phyloP scores from a whole-genome alignment of 2,113 vertebrate genomes.

The Xiphophorus hellerii region DNA sequence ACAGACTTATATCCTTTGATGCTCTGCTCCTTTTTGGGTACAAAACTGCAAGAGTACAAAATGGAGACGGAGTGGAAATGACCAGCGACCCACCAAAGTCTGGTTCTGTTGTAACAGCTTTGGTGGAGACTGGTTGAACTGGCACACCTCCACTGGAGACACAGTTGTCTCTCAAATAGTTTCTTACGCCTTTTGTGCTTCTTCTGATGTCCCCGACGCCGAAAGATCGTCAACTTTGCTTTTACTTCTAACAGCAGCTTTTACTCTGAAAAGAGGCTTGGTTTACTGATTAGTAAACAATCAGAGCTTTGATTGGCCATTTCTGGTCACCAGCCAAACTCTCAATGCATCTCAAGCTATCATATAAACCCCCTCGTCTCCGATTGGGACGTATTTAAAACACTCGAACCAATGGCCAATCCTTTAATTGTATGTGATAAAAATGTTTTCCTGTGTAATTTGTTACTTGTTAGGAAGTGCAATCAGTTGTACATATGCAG shows the following conservation, averaged over 20 bases:
- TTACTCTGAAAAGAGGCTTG: background rate
- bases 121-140: background rate
- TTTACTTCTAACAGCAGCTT: background rate
- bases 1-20: background rate
- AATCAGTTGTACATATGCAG: too few relatives aligned
- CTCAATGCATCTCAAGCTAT: background rate
- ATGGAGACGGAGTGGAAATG: background rate
- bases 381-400: too few relatives aligned
- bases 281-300: background rate
- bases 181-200: too few relatives aligned
- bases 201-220: too few relatives aligned
- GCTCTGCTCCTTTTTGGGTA: background rate
- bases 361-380: background rate
- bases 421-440: too few relatives aligned
- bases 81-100: background rate
- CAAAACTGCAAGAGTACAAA: background rate
- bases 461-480: background rate
- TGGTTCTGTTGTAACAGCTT: background rate
- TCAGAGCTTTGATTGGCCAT: background rate
- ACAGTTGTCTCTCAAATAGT: too few relatives aligned
- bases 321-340: background rate
- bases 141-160: too few relatives aligned
- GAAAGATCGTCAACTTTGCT: background rate
- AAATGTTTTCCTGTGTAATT: background rate
- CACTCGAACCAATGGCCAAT: too few relatives aligned